Conservation (phyloP, 2,888 invertebrate genomes). For the Nebria salina region DNA sequence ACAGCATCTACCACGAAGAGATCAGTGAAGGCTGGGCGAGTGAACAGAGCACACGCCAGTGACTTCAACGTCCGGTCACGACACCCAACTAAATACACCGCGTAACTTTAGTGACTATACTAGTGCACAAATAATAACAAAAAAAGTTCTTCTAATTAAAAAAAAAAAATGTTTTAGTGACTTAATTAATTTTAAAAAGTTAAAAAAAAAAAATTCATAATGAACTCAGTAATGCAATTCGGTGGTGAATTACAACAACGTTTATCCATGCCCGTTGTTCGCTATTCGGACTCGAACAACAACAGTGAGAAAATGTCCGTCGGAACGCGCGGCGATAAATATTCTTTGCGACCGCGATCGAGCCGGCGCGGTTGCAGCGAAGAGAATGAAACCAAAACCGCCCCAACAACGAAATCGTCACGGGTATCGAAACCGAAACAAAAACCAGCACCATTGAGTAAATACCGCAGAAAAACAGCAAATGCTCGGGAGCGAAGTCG, state of each 20-base stretch:
- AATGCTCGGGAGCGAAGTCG: constrained; percentile 87
- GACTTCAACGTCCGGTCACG: constrained; percentile 21
- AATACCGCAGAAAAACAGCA: constrained; percentile 89
- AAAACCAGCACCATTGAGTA: constrained; percentile 81
- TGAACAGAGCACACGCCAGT: not conserved
- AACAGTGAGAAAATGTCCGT: constrained; percentile 27
- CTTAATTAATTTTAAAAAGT: not conserved
- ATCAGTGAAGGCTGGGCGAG: constrained; percentile 25
- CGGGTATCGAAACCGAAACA: constrained; percentile 65
- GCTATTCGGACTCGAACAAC: constrained; percentile 58
- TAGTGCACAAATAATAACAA: not conserved
- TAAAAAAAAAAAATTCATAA: not conserved
- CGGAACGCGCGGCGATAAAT: constrained; percentile 66
- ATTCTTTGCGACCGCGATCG: constrained; percentile 74
- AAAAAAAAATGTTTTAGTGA: not conserved
- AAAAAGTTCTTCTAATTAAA: not conserved
- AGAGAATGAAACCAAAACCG: constrained; percentile 7
- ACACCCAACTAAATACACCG: not conserved
- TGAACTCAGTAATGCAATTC: constrained; percentile 34
- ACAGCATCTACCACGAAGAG: constrained; percentile 29
- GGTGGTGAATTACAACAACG: constrained; percentile 24
- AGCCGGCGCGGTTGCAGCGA: constrained; percentile 59
- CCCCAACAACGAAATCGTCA: constrained; percentile 2
- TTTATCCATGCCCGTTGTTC: constrained; percentile 25
- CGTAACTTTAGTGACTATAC: not conserved